Percentiles rank a stretch among this genome's conserved stretches.
These are phyloP conservation scores for Gadus macrocephalus DNA, from an alignment of 2,113 vertebrate species.

Conservation along the genomic window DNA sequence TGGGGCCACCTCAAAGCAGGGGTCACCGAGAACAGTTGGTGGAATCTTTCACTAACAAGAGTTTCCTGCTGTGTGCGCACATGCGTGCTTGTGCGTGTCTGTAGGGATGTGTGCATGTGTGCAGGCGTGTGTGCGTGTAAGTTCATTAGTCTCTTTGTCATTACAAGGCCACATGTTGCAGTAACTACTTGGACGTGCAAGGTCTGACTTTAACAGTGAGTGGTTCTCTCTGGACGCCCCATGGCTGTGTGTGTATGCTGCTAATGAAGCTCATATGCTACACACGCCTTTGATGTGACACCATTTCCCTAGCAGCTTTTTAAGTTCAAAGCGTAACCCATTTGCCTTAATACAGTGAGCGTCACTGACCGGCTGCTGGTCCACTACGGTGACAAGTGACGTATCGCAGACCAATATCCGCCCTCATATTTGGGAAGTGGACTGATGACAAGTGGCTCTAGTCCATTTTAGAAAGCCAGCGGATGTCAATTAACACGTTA, in stretches of 20 bases:
- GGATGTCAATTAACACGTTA: too few relatives aligned
- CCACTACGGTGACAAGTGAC: slow-evolving; percentile 53
- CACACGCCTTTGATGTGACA: slow-evolving; percentile 57
- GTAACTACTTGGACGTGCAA: slow-evolving; percentile 5
- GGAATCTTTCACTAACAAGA: neutral
- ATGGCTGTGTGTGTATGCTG: neutral
- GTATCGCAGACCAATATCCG: slow-evolving; percentile 37
- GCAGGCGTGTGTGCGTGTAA: neutral
- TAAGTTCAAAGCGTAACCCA: slow-evolving; percentile 50
- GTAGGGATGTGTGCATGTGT: neutral
- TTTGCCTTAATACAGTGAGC: slow-evolving; percentile 40
- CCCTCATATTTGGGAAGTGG: slow-evolving; percentile 30
- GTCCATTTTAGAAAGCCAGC: slow-evolving; percentile 1
- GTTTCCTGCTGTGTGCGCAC: neutral
- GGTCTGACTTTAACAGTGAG: neutral
- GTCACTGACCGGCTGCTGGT: slow-evolving; percentile 28
- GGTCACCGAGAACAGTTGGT: slow-evolving; percentile 38
- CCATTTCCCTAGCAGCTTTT: slow-evolving; percentile 30
- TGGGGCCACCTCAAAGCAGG: slow-evolving; percentile 36
- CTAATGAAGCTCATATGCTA: slow-evolving; percentile 58
- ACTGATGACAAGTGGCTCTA: slow-evolving; percentile 14
- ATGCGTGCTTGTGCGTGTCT: neutral
- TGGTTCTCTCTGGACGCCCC: neutral
- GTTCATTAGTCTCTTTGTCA: neutral
- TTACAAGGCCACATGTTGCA: neutral